These are phyloP conservation scores for Bergia puertoricense DNA, from an alignment of 92 coral and sea anemone species.

Conservation along the genomic window DNA sequence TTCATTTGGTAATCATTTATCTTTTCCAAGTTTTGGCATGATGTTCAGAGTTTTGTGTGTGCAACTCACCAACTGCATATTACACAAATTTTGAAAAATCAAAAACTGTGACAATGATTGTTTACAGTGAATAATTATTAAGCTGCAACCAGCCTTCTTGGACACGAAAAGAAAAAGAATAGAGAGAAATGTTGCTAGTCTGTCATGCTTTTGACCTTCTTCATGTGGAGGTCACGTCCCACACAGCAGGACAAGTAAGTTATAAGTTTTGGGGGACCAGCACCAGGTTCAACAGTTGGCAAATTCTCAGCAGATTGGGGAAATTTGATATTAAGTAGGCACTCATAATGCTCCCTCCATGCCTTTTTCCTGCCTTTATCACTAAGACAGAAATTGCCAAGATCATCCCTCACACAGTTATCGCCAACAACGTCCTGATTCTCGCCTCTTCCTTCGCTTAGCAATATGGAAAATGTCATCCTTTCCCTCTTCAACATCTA, in stretches of 20 bases:
- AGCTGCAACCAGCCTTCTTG: no score
- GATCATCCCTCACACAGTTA: conserved; percentile 27
- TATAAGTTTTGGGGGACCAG: conserved; percentile 34
- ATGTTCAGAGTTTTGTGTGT: no score
- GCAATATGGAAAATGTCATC: conserved; percentile 19
- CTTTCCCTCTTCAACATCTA: not conserved
- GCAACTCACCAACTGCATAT: no score
- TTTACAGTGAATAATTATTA: no score
- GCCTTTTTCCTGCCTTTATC: conserved; percentile 37
- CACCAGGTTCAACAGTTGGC: conserved; percentile 35
- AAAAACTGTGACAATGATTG: no score
- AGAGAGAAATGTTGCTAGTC: no score
- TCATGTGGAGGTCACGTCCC: no score
- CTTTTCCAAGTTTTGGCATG: no score
- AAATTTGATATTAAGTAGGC: conserved; percentile 49
- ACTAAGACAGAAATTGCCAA: not conserved
- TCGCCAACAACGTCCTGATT: conserved; percentile 47
- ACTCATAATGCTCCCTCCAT: conserved; percentile 47
- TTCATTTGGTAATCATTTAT: no score
- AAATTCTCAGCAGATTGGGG: conserved; percentile 39
- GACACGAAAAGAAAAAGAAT: no score
- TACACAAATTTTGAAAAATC: no score
- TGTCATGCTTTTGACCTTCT: no score
- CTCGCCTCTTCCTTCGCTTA: conserved; percentile 31
- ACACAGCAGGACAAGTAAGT: not conserved